Evolutionary conservation across 2,888 invertebrate genomes (phyloP), one percentile per base, ranked within the genome.

Genomic region (Apamea epomidion): DNA sequence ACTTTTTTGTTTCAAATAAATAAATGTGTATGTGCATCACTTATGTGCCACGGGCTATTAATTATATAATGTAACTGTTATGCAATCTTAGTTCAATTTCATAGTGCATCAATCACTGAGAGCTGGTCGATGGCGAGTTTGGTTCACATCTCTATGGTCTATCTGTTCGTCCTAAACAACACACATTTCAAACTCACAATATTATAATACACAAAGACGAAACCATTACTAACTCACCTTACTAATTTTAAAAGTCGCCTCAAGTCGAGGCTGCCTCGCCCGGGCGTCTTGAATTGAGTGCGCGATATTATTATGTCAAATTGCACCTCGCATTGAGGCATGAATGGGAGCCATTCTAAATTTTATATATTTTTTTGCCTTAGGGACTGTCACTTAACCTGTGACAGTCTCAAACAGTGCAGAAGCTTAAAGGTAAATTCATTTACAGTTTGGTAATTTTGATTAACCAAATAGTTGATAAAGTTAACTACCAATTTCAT

Each of bases 101-200:
- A 90, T 93, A 91, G 86, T 94, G 95, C 95, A 95, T 95, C 92
- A 90, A 91, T 91, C 93, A 93, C 94, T 91, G 93, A 92, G 94
- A 95, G 94, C 91, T 91, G 93, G 91, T 90, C 92, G 91, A 93
- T 93, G 93, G 92, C 92, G 92, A 92, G 92, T 91, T 90, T 93
- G 91, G 90, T 92, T 94, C 94, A 95, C 95, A 93, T 92, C 93
- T 95, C 93, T 94, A 92, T 93, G 93, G 96, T 96, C 96, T 96
- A 95, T 96, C 96, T 96, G 96, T 96, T 95, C 96, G 95, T 95
- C 96, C 95, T 96, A 95, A 96, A 96, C 92, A 88, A 95, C 95
- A 95, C 96, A 96, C 95, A 91, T 95, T 96, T 96, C 95, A 92
- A 91, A 96, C 96, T 96, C 93, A 97, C 96, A 92, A 85, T 89